These are phyloP conservation scores for Strix uralensis DNA, from an alignment of 2,113 vertebrate species.

Conservation along the genomic window DNA sequence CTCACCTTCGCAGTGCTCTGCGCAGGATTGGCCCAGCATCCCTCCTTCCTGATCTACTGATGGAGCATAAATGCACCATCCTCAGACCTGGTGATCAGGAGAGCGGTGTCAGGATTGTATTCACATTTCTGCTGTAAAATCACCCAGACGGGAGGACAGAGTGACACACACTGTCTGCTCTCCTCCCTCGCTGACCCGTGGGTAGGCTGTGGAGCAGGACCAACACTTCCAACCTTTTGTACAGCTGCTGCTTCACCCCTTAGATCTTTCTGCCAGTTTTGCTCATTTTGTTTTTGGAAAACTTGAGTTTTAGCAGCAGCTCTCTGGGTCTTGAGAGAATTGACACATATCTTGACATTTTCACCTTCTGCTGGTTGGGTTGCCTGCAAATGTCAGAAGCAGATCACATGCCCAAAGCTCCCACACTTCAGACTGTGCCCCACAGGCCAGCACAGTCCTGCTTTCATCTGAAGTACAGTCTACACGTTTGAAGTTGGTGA, in stretches of 20 bases:
- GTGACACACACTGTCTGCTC: neutral
- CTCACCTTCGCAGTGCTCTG: neutral
- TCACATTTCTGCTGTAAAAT: slow-evolving; percentile 47
- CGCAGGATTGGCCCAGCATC: slow-evolving; percentile 51
- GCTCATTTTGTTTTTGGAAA: neutral
- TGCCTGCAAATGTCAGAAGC: neutral
- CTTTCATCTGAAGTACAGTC: neutral
- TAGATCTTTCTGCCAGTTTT: neutral
- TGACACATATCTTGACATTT: neutral
- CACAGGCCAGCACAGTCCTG: neutral
- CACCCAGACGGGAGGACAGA: neutral
- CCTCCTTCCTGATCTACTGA: slow-evolving; percentile 27
- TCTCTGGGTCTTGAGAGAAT: neutral
- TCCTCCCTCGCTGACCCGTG: neutral
- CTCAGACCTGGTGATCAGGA: neutral
- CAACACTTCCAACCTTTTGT: neutral
- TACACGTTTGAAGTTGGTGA: neutral
- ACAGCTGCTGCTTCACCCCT: neutral
- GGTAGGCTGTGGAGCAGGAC: neutral
- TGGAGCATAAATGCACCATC: slow-evolving; percentile 39
- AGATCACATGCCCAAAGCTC: neutral
- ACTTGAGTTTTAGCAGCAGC: neutral
- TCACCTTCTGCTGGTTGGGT: neutral
- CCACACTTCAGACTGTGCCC: neutral
- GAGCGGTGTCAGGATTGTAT: neutral